Evolutionary conservation across 2,113 vertebrate species (phyloP), one percentile per base, ranked within the genome.

Genomic region (Gallinago jamesoni): DNA sequence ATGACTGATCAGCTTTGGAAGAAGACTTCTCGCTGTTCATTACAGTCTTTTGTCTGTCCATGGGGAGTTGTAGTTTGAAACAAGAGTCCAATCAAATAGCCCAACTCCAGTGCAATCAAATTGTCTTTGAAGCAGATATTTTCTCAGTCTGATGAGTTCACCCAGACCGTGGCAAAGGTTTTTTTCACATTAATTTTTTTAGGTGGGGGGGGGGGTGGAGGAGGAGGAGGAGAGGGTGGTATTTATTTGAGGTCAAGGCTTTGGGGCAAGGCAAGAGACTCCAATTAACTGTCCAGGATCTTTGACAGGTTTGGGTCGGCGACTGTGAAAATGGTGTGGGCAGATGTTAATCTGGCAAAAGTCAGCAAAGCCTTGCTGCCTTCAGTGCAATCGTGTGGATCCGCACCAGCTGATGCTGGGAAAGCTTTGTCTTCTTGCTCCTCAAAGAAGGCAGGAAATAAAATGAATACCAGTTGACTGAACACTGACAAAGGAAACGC

Each of bases 1-100:
- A 10, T 48, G 84, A 24, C 64, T 60, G 93, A 89, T 95, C 77
- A 84, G 53, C 91, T 83, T 84, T 90, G 86, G 95, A 93, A 74
- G 84, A 91, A 93, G 84, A 48, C 56, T 81, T 75, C 93, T 94
- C 8, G 7, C 77, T 93, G 41, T 92, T 96, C 94, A 86, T 97
- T 92, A 95, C 74, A 30, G 74, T 87, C 91, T 95, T 90, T 82
- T 97, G 90, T 92, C 86, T 96, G n/a, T 70, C 93, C 87, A 5
- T 45, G 80, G 74, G 93, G 78, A 94, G 39, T 31, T 76, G 89
- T 62, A 55, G 80, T 80, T 95, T 92, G 56, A 90, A 96, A 95
- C 88, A 92, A 92, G 88, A 96, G 87, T 83, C 93, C 92, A 92
- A 56, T 96, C 97, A 97, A 84, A 62, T 31, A 93, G 67, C 62